These are phyloP conservation scores for Enteromius argenteus DNA, from an alignment of 2,797 vertebrate species.

Conservation along the genomic window DNA sequence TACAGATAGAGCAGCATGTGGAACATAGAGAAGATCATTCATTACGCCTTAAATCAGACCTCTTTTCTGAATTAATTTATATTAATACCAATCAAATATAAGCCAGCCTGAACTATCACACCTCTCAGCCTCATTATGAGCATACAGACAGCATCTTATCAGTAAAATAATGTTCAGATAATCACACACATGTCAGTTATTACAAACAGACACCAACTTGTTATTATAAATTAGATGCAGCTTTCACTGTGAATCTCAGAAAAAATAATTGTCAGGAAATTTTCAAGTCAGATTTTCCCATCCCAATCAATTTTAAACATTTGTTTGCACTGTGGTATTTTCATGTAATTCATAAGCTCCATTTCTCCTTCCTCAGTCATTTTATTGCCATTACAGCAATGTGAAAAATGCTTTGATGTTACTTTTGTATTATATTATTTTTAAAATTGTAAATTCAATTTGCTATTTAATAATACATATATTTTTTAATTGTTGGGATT, in stretches of 20 bases:
- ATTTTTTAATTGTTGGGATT: background rate
- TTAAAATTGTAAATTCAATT: background rate
- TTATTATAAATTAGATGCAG: background rate
- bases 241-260: background rate
- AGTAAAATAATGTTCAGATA: background rate
- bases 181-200: background rate
- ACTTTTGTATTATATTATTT: background rate
- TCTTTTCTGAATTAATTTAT: slow-evolving; percentile 18
- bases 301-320: background rate
- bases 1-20: slow-evolving; percentile 64
- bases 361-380: background rate
- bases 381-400: background rate
- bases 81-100: slow-evolving; percentile 22
- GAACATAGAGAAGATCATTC: slow-evolving; percentile 65
- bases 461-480: background rate
- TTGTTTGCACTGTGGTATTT: background rate
- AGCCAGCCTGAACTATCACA: background rate
- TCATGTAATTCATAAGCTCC: background rate
- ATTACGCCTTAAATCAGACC: slow-evolving; percentile 17
- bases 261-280: background rate
- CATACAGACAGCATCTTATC: background rate
- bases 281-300: background rate
- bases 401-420: background rate
- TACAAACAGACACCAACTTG: background rate
- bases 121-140: slow-evolving; percentile 19